A percentile compares a stretch with the other conserved stretches of the same genome.
phyloP scores from a whole-genome alignment of 2,113 vertebrate genomes.

The Spermophilus dauricus region DNA sequence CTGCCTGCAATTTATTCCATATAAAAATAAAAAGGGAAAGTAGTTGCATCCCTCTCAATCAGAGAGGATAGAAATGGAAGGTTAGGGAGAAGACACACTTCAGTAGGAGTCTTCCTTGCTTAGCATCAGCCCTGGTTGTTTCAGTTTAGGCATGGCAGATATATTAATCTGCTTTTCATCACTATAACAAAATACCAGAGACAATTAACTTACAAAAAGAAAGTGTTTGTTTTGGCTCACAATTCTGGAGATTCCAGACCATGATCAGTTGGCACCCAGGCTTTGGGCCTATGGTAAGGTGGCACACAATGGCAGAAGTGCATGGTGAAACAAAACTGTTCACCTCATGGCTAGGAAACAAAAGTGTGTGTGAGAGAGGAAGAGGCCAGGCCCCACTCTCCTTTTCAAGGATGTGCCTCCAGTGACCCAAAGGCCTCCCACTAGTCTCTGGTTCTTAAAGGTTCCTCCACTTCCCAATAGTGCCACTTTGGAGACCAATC shows the following conservation, averaged over 20 bases:
- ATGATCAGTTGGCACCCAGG: background rate
- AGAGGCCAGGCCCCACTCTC: background rate
- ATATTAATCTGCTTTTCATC: background rate
- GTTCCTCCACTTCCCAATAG: no score
- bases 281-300: background rate
- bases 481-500: background rate
- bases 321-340: background rate
- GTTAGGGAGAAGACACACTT: background rate
- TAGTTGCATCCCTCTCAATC: background rate
- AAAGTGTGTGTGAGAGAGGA: background rate
- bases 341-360: background rate
- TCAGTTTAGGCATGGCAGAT: background rate
- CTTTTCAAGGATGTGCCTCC: background rate
- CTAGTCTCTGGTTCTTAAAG: background rate
- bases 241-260: background rate
- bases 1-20: no score
- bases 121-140: accelerated
- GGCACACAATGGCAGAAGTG: background rate
- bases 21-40: background rate
- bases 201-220: background rate
- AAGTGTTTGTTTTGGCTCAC: background rate
- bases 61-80: background rate
- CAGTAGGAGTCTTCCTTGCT: background rate
- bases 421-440: background rate
- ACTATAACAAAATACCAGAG: background rate